Conservation (phyloP, 2,113 vertebrate species). For the Elgaria multicarinata region DNA sequence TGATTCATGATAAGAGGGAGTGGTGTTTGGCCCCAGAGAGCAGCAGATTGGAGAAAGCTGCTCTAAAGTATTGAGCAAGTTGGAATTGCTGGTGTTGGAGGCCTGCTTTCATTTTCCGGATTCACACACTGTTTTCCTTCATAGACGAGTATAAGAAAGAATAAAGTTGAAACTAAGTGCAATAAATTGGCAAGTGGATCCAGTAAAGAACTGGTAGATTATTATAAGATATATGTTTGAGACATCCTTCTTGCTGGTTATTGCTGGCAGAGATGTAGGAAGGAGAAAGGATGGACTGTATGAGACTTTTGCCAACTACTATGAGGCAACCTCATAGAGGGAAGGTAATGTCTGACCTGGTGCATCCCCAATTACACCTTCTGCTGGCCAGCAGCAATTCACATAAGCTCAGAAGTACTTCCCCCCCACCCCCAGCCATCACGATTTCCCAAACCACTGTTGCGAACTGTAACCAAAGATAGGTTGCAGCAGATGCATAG, state of each 20-base stretch:
- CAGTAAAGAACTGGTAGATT: not conserved
- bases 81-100: too few relatives aligned
- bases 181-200: not conserved
- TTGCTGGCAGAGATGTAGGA: not conserved
- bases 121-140: too few relatives aligned
- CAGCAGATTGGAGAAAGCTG: too few relatives aligned
- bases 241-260: not conserved
- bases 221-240: not conserved
- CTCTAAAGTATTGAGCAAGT: too few relatives aligned
- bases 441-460: not conserved
- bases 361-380: not conserved
- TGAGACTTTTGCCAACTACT: not conserved
- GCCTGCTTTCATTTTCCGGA: too few relatives aligned
- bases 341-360: not conserved
- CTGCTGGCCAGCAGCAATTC: not conserved
- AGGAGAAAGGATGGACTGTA: not conserved
- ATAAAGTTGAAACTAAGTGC: not conserved
- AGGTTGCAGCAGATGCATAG: not conserved
- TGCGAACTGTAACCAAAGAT: not conserved
- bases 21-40: too few relatives aligned
- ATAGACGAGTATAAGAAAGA: too few relatives aligned
- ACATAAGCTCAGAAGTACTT: not conserved
- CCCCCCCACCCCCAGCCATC: too few relatives aligned
- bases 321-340: not conserved
- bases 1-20: too few relatives aligned